A percentile compares a stretch with the other conserved stretches of the same genome.
Evolutionary conservation across 64 coral and sea anemone genomes (phyloP).

Genomic region (Pachyseris speciosa): DNA sequence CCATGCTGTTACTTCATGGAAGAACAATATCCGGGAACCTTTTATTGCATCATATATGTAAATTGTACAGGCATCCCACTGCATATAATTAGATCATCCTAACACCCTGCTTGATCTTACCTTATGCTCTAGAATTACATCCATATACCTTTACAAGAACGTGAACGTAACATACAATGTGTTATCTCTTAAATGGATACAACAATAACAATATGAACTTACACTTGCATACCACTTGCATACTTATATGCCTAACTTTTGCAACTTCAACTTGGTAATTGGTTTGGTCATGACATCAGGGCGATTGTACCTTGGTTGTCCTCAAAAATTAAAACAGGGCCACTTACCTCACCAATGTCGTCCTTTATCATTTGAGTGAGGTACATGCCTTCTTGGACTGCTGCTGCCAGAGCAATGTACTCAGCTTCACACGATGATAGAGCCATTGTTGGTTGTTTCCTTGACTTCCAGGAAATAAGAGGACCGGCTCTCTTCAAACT

Average conservation of each 20-base stretch:
- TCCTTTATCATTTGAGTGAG: conserved; percentile 24
- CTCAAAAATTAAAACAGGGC: conserved; percentile 26
- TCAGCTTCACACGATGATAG: conserved; percentile 70
- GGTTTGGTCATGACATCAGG: conserved; percentile 51
- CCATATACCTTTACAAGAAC: background rate
- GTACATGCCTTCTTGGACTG: conserved; percentile 46
- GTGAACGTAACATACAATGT: background rate
- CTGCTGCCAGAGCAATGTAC: conserved; percentile 55
- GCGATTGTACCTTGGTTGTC: conserved; percentile 61
- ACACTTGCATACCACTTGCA: background rate
- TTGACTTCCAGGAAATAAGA: no score
- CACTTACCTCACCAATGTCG: background rate
- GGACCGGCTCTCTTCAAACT: no score
- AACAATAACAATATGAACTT: background rate
- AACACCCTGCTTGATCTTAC: background rate
- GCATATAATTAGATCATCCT: background rate
- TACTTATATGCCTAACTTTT: conserved; percentile 13
- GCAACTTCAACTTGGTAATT: conserved; percentile 31
- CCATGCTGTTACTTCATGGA: background rate
- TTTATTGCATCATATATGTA: background rate
- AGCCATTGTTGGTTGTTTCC: no score
- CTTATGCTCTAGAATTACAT: background rate
- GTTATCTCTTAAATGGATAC: background rate
- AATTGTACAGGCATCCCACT: background rate
- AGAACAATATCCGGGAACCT: background rate